Conservation (phyloP, 2,113 vertebrate genomes). For the Trinectes maculatus region DNA sequence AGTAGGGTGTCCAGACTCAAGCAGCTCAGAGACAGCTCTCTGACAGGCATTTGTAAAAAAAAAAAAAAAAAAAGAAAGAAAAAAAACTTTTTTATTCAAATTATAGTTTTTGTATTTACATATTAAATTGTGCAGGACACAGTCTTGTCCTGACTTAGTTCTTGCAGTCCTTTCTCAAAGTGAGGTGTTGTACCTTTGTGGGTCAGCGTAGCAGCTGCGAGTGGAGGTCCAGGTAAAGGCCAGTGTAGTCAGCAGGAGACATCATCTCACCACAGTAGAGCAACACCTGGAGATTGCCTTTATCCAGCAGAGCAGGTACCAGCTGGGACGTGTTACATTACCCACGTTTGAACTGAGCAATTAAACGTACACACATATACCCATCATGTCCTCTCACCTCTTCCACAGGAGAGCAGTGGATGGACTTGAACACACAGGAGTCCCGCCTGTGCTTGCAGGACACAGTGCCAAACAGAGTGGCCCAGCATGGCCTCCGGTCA, state of each 20-base stretch:
- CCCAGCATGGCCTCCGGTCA: constrained; percentile 41
- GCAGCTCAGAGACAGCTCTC: constrained; percentile 65
- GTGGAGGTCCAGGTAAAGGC: constrained; percentile 54
- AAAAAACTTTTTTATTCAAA: not conserved
- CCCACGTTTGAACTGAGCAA: no score
- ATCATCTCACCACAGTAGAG: no score
- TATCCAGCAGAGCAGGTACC: constrained; percentile 65
- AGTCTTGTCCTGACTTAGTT: constrained; percentile 12
- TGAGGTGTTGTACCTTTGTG: constrained; percentile 74
- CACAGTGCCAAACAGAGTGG: constrained; percentile 47
- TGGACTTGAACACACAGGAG: constrained; percentile 59
- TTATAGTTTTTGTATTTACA: constrained; percentile 17
- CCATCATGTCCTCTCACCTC: constrained; percentile 23
- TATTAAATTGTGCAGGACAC: constrained; percentile 11
- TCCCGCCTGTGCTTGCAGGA: no score
- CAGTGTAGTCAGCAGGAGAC: constrained; percentile 72
- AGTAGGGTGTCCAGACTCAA: constrained; percentile 66
- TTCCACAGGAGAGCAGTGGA: constrained; percentile 69
- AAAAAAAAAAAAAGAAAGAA: no score
- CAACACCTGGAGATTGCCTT: no score
- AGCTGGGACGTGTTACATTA: constrained; percentile 5
- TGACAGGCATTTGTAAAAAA: constrained; percentile 53
- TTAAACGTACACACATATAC: no score
- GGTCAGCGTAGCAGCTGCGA: constrained; percentile 41
- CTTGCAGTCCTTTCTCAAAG: constrained; percentile 52